Evolutionary conservation across 2,797 vertebrate species (phyloP), one percentile per base, ranked within the genome.

Genomic region (Pygocentrus nattereri): DNA sequence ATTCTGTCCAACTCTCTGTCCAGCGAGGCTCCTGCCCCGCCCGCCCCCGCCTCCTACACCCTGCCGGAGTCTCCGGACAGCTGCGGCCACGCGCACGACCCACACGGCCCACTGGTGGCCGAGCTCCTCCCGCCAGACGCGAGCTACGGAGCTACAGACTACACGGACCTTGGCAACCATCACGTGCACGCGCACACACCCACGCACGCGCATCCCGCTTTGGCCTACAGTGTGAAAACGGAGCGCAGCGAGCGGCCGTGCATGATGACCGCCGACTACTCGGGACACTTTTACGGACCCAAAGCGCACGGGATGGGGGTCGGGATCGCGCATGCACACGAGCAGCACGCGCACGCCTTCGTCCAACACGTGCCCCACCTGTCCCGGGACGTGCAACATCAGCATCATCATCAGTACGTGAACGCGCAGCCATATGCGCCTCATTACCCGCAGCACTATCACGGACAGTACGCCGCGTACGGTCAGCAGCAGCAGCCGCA

Each of bases 61-160:
- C 81, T 98, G 69, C 97, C 97, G 0, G 96, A 97, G 84, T 97
- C 97, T 0, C 97, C 97, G 0, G 96, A 97, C 96, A 97, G 96
- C 89, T 97, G 96, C 89, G 90, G 94, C 80, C 93, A 91, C 0
- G 89, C 90, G 30, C 91, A 93, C 4, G 97, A 97, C 85, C 93
- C 95, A 85, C 94, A 93, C 79, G 96, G 96, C 83, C 93, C 27
- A 11, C 61, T 97, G 52, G 95, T 97, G 88, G 95, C 94, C 19
- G 96, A 97, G 93, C 93, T 98, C 16, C 93, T 97, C 38, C 94
- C 95, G 0, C 92, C 95, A 27, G 96, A 96, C 65, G 88, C 94
- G 7, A 83, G 65, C 81, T 94, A 90, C 68, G 38, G 80, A 73
- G 27, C 86, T 81, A 88, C 1, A 87, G 88, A 41, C 92, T 97